Evolutionary conservation across 2,113 vertebrate species (phyloP).

Genomic region (Cariama cristata): DNA sequence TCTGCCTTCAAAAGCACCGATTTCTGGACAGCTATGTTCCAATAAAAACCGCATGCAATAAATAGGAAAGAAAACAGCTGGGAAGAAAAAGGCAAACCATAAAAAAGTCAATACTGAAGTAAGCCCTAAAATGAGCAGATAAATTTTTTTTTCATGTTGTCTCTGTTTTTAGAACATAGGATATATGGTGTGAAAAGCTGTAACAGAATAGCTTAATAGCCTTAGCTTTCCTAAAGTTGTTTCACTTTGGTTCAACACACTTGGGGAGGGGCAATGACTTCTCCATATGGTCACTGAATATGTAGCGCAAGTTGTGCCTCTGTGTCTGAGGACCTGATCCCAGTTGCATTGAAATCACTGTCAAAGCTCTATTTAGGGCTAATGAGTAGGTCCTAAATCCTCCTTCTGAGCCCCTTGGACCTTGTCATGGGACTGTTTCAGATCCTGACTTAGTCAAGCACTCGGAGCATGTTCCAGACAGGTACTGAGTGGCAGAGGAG

Average conservation of each 20-base stretch:
- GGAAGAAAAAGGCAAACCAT: not conserved
- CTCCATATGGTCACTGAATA: not conserved
- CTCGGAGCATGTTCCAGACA: not conserved
- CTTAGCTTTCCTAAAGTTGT: not conserved
- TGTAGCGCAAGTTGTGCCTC: not conserved
- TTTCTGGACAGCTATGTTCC: not conserved
- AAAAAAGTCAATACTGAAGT: not conserved
- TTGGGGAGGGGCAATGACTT: not conserved
- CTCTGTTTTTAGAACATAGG: not conserved
- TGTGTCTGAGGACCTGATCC: not conserved
- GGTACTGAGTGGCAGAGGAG: not conserved
- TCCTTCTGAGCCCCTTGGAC: not conserved
- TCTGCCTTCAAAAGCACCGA: not conserved
- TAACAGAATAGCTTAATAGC: not conserved
- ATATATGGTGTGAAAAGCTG: not conserved
- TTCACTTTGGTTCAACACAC: not conserved
- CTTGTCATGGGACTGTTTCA: not conserved
- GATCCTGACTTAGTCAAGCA: not conserved
- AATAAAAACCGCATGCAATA: not conserved
- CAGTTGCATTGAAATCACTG: not conserved
- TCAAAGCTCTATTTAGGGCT: not conserved
- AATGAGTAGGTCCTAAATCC: not conserved
- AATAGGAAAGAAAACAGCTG: constrained; percentile 52
- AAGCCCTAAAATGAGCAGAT: not conserved
- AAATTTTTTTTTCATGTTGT: not conserved